Percentiles rank a stretch among this genome's conserved stretches.
phyloP scores from a whole-genome alignment of 2,888 invertebrate species.

The Serripes groenlandicus region DNA sequence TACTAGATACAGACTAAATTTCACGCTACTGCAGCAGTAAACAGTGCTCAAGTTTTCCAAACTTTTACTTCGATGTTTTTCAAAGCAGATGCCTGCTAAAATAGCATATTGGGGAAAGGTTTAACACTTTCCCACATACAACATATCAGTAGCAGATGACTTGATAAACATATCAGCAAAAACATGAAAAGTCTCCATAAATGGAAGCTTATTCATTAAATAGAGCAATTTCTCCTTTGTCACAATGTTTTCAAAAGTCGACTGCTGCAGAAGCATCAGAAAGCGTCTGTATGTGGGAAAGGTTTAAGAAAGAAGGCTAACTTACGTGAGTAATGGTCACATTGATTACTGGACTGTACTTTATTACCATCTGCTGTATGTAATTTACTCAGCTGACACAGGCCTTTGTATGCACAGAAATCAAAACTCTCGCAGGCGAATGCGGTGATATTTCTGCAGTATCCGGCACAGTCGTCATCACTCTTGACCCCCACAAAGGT shows the following conservation, averaged over 20 bases:
- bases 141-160: no score
- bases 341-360: conserved; percentile 38
- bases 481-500: conserved; percentile 46
- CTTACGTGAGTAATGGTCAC: conserved; percentile 73
- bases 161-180: no score
- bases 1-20: no score
- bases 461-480: conserved; percentile 69
- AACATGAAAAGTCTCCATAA: no score
- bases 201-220: no score
- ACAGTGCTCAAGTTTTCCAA: no score
- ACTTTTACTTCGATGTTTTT: no score
- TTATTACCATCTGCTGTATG: conserved; percentile 63
- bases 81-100: no score
- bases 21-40: no score
- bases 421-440: conserved; percentile 78
- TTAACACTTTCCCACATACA: no score
- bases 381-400: conserved; percentile 70
- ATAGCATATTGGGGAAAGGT: no score
- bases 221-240: neutral
- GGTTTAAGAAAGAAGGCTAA: neutral
- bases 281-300: neutral
- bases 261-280: neutral
- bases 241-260: neutral
- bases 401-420: conserved; percentile 66
- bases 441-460: conserved; percentile 63